Base-by-base conservation (phyloP, 2,113 vertebrate genomes). In the Heterochromis multidens region DNA sequence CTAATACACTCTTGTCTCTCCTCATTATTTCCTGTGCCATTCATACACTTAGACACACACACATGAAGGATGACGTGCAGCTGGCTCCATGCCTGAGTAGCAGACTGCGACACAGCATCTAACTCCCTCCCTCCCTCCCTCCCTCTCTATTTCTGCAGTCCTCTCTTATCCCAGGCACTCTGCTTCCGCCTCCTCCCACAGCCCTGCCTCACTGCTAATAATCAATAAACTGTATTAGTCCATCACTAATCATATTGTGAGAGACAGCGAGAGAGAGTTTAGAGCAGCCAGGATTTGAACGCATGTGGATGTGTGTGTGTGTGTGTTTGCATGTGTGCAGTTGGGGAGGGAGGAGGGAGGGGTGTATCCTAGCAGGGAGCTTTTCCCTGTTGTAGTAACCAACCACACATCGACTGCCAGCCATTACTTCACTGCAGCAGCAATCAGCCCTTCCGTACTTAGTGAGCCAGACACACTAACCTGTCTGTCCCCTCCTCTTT, bases 341-440 rank as follows among this genome's bases (percentile, higher is more conserved):
- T 62, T 70, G 76, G 63, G 31, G 49, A 63, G 81, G 84, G 85
- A 57, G 85, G 86, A 62, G 81, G 89, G 92, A 88, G 91, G 92
- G 90, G 92, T 93, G 91, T 94, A 90, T 93, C 94, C 91, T 89
- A 88, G 82, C 79, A 14, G 77, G 89, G 86, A 94, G 92, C 91
- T 86, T 87, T 90, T 94, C 89, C 91, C 93, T 92, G 95, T 94
- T 93, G 94, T 95, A 94, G 93, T 91, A 94, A 93, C 91, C 93
- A 87, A 85, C 86, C 84, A 80, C 89, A 85, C 89, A 56, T 86
- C 81, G 84, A 63, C 89, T 88, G 87, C 90, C 92, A 93, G 92
- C 93, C 94, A 91, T 91, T 93, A 94, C 94, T 94, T 94, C 89
- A 96, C 95, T 94, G 96, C 96, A 95, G 95, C 92, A 93, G 91